phyloP scores from a whole-genome alignment of 2,797 vertebrate genomes.

The Mus minutoides region DNA sequence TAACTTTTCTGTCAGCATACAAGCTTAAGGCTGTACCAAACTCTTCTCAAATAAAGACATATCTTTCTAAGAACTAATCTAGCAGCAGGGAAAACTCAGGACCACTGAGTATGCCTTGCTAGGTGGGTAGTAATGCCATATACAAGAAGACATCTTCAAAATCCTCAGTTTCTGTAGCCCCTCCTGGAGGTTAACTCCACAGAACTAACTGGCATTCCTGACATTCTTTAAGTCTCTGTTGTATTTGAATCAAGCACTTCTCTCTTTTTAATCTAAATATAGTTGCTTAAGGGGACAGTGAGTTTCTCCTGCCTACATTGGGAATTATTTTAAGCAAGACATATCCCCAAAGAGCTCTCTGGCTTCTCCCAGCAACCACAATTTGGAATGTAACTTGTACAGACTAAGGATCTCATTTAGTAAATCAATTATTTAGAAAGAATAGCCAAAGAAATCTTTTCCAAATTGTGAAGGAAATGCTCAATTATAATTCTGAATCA shows the following conservation, averaged over 20 bases:
- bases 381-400: not conserved
- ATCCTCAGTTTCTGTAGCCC: not conserved
- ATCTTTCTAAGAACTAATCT: not conserved
- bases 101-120: too few relatives aligned
- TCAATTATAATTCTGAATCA: conserved; percentile 37
- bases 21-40: not conserved
- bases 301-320: conserved; percentile 9
- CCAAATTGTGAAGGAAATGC: not conserved
- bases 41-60: not conserved
- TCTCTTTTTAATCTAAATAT: conserved; percentile 22
- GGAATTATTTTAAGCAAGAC: conserved; percentile 43
- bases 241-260: conserved; percentile 1
- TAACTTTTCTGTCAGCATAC: not conserved
- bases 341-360: not conserved
- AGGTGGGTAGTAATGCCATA: not conserved
- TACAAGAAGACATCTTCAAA: not conserved
- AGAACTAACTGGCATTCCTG: not conserved
- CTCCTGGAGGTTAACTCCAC: not conserved
- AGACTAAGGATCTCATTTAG: conserved; percentile 20
- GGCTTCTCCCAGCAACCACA: conserved; percentile 7
- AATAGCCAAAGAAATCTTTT: conserved; percentile 3
- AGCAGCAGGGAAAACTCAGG: not conserved
- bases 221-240: not conserved
- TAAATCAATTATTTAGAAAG: conserved; percentile 26
- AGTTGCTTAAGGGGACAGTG: not conserved